These are phyloP conservation scores for Theristicus caerulescens DNA, from an alignment of 2,113 vertebrate genomes.

Conservation along the genomic window DNA sequence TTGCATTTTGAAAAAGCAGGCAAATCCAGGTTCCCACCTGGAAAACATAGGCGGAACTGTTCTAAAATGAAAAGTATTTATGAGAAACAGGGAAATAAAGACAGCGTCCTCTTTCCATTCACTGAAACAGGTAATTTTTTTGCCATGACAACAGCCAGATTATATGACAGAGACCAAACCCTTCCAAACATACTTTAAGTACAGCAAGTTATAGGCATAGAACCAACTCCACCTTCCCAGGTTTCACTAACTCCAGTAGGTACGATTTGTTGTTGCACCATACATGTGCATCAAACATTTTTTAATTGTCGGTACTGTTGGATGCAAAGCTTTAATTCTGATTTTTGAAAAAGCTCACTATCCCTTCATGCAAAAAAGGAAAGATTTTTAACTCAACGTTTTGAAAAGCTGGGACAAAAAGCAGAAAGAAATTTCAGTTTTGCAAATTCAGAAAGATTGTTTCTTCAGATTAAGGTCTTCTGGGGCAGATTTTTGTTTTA, in stretches of 20 bases:
- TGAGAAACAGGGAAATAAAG: background rate
- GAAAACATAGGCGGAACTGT: background rate
- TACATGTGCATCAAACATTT: background rate
- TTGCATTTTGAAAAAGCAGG: background rate
- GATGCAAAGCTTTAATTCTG: background rate
- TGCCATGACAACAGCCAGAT: background rate
- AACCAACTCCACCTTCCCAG: background rate
- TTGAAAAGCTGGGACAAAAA: background rate
- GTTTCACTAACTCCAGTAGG: background rate
- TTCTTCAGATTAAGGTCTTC: background rate
- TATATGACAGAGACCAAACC: background rate
- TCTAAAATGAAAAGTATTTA: slow-evolving; percentile 1
- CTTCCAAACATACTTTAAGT: background rate
- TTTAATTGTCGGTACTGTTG: background rate
- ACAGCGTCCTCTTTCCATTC: background rate
- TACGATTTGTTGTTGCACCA: background rate
- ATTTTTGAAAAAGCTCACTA: background rate
- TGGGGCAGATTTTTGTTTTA: background rate
- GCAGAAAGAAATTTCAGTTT: background rate
- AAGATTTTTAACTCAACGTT: background rate
- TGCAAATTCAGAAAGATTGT: background rate
- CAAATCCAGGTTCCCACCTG: background rate
- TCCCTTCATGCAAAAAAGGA: background rate
- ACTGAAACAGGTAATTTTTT: background rate
- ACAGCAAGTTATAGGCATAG: background rate